Conservation (phyloP, 2,797 vertebrate species). For the Decapterus maruadsi region DNA sequence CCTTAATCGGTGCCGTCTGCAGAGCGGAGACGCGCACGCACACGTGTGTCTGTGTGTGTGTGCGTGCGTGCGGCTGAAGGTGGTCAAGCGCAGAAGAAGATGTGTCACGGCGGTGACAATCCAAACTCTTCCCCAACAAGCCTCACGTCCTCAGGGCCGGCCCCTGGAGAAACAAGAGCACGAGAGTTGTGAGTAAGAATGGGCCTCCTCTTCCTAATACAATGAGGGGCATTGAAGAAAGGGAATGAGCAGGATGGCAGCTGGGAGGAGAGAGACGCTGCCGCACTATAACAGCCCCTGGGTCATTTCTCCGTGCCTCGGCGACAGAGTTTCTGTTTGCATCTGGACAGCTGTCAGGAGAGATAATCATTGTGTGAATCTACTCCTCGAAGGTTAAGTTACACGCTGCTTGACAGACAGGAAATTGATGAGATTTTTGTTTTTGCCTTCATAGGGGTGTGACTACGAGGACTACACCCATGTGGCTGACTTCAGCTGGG, state of each 20-base stretch:
- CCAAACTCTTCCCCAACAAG: slow-evolving; percentile 63
- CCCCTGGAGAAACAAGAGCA: slow-evolving; percentile 81
- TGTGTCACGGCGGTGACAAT: slow-evolving; percentile 58
- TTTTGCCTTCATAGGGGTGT: slow-evolving; percentile 22
- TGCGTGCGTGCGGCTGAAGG: slow-evolving; percentile 21
- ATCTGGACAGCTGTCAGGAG: slow-evolving; percentile 64
- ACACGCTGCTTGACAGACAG: slow-evolving; percentile 34
- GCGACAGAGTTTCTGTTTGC: slow-evolving; percentile 62
- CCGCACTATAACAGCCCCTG: slow-evolving; percentile 47
- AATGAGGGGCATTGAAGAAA: slow-evolving; percentile 82
- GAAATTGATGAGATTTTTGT: slow-evolving; percentile 38
- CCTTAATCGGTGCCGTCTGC: slow-evolving; percentile 46
- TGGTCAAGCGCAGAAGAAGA: slow-evolving; percentile 48
- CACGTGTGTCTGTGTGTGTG: no score
- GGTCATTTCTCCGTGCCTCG: slow-evolving; percentile 46
- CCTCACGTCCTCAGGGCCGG: slow-evolving; percentile 72
- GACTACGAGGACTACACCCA: slow-evolving; percentile 11
- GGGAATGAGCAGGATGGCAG: slow-evolving; percentile 62
- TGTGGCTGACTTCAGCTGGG: slow-evolving; percentile 6
- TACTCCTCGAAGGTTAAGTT: slow-evolving; percentile 37
- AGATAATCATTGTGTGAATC: slow-evolving; percentile 38
- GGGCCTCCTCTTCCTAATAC: slow-evolving; percentile 78
- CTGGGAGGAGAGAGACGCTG: slow-evolving; percentile 73
- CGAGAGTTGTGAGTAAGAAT: slow-evolving; percentile 80
- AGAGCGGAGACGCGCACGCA: slow-evolving; percentile 29